These are phyloP conservation scores for Parapsyche elsis DNA, from an alignment of 1,140 invertebrate genomes.

Conservation along the genomic window DNA sequence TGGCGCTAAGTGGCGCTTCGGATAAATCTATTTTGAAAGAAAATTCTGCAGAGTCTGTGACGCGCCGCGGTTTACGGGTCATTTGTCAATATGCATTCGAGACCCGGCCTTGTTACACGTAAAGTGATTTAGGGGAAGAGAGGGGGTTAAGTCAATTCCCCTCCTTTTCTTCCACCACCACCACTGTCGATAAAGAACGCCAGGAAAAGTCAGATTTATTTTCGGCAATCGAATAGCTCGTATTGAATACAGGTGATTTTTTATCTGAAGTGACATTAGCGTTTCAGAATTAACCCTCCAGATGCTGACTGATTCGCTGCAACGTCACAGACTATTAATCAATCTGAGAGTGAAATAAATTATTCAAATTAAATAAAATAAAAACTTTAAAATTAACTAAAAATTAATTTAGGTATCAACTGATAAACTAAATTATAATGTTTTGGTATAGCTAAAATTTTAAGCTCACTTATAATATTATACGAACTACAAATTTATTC, in stretches of 20 bases:
- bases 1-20: constrained; percentile 46
- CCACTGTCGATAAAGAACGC: not conserved
- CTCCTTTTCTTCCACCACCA: too few species aligned
- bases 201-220: constrained; percentile 20
- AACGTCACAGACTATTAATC: not conserved
- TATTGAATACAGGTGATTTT: constrained; percentile 18
- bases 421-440: too few species aligned
- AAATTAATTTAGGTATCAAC: too few species aligned
- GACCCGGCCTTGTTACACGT: constrained; percentile 6
- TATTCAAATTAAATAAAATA: too few species aligned
- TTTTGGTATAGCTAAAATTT: too few species aligned
- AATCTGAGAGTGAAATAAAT: not conserved
- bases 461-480: too few species aligned
- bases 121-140: constrained; percentile 34
- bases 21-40: constrained; percentile 46
- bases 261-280: constrained; percentile 15
- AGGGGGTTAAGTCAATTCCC: not conserved
- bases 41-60: constrained; percentile 39
- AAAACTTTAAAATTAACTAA: too few species aligned
- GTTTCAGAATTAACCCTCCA: not conserved
- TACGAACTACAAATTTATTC: too few species aligned
- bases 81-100: constrained; percentile 49
- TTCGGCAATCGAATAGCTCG: not conserved
- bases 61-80: constrained; percentile 44
- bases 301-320: not conserved